Percentiles rank a stretch among this genome's conserved stretches.
Evolutionary conservation across 2,113 vertebrate species (phyloP).

Genomic region (Chitala chitala): DNA sequence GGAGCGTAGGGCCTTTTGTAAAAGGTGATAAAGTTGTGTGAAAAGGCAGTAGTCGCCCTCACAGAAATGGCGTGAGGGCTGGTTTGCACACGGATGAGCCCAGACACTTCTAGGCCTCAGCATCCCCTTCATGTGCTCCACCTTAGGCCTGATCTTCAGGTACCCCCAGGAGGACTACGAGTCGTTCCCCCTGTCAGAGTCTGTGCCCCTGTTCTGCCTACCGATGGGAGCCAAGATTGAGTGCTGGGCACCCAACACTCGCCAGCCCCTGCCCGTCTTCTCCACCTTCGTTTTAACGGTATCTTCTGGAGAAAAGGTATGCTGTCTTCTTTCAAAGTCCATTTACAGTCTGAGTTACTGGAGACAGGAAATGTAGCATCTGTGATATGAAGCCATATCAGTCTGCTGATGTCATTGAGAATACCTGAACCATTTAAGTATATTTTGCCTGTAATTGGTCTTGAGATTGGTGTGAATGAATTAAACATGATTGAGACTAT

Average conservation of each 20-base stretch:
- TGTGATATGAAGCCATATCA: too few species aligned
- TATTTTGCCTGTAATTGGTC: too few species aligned
- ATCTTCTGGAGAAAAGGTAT: constrained; percentile 90
- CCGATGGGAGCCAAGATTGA: constrained; percentile 97
- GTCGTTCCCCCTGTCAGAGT: constrained; percentile 86
- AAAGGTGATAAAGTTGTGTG: neutral
- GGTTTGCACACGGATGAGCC: neutral
- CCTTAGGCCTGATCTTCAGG: constrained; percentile 84
- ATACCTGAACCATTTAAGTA: too few species aligned
- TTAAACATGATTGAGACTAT: too few species aligned
- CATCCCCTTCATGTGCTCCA: neutral
- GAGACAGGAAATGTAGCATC: too few species aligned
- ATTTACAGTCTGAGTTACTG: neutral
- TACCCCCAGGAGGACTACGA: constrained; percentile 93
- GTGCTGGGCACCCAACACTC: constrained; percentile 86
- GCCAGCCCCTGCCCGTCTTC: constrained; percentile 86
- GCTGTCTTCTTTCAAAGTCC: neutral
- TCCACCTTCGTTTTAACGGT: constrained; percentile 92
- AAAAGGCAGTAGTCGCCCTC: too few species aligned
- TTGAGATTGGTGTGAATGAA: too few species aligned
- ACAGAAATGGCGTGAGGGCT: too few species aligned
- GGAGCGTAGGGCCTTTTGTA: neutral
- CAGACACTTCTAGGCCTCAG: neutral
- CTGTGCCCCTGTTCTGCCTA: constrained; percentile 95
- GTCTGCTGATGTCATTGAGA: too few species aligned